Percentiles rank a stretch among this genome's conserved stretches.
Evolutionary conservation across 2,113 vertebrate species (phyloP).

Genomic region (Pachyramphus minor): DNA sequence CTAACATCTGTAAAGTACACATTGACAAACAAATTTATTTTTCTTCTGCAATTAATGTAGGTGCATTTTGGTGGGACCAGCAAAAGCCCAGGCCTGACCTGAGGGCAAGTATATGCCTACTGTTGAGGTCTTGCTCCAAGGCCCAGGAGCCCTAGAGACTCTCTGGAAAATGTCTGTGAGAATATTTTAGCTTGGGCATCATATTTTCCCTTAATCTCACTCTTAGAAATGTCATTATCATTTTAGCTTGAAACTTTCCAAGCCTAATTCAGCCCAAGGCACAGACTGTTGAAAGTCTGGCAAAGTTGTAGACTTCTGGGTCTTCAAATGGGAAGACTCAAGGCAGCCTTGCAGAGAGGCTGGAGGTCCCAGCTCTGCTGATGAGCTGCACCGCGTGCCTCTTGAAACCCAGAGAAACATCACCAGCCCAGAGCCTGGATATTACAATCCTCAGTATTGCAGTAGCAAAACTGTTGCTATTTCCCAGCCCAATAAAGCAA

Average conservation of each 20-base stretch:
- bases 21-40: background rate
- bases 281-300: background rate
- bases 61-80: background rate
- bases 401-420: background rate
- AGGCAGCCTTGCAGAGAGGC: background rate
- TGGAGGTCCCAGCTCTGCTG: background rate
- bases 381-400: fast-evolving
- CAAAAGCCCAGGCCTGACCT: background rate
- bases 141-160: background rate
- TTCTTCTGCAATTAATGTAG: background rate
- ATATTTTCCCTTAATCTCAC: background rate
- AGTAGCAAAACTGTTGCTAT: background rate
- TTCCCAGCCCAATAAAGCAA: slow-evolving; percentile 50
- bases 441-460: background rate
- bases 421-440: background rate
- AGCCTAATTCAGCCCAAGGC: background rate
- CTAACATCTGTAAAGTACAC: background rate
- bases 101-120: background rate
- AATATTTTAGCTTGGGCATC: background rate
- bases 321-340: background rate
- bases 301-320: background rate
- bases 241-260: slow-evolving; percentile 30
- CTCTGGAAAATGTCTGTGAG: slow-evolving; percentile 14
- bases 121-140: background rate
- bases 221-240: background rate